These are phyloP conservation scores for Holothuria leucospilota DNA, from an alignment of 53 echinoderm and acorn worm genomes.

Conservation along the genomic window DNA sequence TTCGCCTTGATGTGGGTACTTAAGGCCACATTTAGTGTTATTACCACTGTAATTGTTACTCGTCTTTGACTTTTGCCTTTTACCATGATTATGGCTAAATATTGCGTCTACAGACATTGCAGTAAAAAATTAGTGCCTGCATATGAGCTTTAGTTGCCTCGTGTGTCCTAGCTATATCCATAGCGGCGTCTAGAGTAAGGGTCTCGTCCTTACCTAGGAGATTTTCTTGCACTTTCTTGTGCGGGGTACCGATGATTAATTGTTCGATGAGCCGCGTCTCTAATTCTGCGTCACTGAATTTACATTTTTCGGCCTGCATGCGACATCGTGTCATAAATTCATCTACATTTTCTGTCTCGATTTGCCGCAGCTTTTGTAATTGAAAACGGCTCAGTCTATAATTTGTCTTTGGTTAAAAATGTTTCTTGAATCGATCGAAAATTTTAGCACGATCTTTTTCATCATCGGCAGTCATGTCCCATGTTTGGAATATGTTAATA, in stretches of 20 bases:
- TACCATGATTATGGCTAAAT: too few species aligned
- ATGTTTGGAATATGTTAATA: slow-evolving; percentile 64
- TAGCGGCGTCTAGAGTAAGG: slow-evolving; percentile 60
- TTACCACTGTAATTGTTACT: not conserved
- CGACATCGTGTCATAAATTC: slow-evolving; percentile 60
- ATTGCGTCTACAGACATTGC: slow-evolving; percentile 20
- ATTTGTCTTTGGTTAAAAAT: slow-evolving; percentile 72
- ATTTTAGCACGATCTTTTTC: slow-evolving; percentile 43
- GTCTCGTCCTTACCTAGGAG: slow-evolving; percentile 62
- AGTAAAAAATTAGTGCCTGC: slow-evolving; percentile 18
- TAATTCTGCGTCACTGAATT: slow-evolving; percentile 54
- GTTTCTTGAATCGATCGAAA: slow-evolving; percentile 49
- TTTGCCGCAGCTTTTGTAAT: slow-evolving; percentile 47
- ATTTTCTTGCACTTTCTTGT: slow-evolving; percentile 65
- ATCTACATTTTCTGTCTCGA: slow-evolving; percentile 51
- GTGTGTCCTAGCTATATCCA: slow-evolving; percentile 59
- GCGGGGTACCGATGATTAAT: slow-evolving; percentile 63
- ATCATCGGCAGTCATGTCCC: slow-evolving; percentile 52
- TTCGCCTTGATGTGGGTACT: slow-evolving; percentile 9
- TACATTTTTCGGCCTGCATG: slow-evolving; percentile 62
- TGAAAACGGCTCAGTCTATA: slow-evolving; percentile 61
- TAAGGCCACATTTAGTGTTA: slow-evolving; percentile 15
- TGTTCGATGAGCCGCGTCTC: slow-evolving; percentile 60
- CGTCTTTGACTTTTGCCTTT: too few species aligned
- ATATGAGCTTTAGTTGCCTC: slow-evolving; percentile 66